A percentile compares a stretch with the other conserved stretches of the same genome.
phyloP scores from a whole-genome alignment of 2,113 vertebrate species.

The Ancistrus triradiatus region DNA sequence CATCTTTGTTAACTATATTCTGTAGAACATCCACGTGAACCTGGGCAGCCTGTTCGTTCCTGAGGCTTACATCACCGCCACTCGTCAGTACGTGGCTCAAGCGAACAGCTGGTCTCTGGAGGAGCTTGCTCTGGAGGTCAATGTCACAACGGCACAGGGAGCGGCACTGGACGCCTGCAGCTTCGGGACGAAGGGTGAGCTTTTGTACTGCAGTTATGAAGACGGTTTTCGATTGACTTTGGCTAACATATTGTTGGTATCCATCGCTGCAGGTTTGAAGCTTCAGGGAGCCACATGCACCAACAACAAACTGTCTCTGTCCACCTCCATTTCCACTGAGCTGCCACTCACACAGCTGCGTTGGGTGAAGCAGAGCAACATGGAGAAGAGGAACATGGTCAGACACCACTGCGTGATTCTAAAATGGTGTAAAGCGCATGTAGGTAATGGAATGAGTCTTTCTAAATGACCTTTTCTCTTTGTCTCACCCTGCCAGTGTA shows the following conservation, averaged over 20 bases:
- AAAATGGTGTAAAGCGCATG: too few relatives aligned
- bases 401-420: constrained; percentile 39
- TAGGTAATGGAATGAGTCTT: too few relatives aligned
- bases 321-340: constrained; percentile 87
- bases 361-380: constrained; percentile 84
- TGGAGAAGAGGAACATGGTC: constrained; percentile 87
- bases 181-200: constrained; percentile 92
- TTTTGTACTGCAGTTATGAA: neutral
- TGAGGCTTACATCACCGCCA: constrained; percentile 96
- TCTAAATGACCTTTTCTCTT: neutral
- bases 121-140: constrained; percentile 93
- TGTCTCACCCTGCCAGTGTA: constrained; percentile 84
- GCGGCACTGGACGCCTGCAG: constrained; percentile 90
- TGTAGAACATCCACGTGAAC: constrained; percentile 91
- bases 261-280: constrained; percentile 72
- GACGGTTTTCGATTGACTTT: neutral
- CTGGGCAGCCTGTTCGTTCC: constrained; percentile 93
- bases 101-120: constrained; percentile 98
- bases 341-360: constrained; percentile 92
- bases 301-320: constrained; percentile 95
- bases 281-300: constrained; percentile 89
- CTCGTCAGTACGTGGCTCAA: constrained; percentile 93
- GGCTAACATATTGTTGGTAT: neutral
- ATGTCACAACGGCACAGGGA: constrained; percentile 81
- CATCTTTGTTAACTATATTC: neutral